Conservation (phyloP, 2,888 invertebrate genomes). For the Cancer borealis region DNA sequence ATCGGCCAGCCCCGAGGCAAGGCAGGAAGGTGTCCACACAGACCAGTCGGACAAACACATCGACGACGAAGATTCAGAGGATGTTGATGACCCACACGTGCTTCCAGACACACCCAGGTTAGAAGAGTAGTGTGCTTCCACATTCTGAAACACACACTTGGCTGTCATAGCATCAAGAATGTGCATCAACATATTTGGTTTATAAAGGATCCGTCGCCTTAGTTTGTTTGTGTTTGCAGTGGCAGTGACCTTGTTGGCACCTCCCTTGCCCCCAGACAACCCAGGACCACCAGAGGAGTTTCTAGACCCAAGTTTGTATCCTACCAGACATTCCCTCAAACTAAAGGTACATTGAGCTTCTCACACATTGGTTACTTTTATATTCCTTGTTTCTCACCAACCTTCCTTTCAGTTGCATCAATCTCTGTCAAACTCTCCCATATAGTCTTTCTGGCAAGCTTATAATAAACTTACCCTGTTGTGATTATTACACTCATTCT, state of each 20-base stretch:
- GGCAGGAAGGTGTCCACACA: neutral
- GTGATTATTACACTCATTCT: too few relatives aligned
- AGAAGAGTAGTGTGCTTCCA: neutral
- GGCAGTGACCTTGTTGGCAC: neutral
- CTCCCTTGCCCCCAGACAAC: neutral
- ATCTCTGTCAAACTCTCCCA: too few relatives aligned
- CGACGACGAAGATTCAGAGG: neutral
- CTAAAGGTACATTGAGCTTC: conserved; percentile 45
- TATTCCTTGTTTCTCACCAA: neutral
- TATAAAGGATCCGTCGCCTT: neutral
- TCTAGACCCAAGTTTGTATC: conserved; percentile 59
- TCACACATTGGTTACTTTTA: neutral
- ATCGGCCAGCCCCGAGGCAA: neutral
- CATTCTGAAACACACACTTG: neutral
- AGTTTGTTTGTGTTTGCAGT: neutral
- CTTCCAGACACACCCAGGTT: neutral
- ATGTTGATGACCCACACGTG: neutral
- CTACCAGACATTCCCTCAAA: conserved; percentile 50
- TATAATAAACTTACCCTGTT: too few relatives aligned
- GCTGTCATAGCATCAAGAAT: neutral
- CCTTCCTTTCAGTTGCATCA: too few relatives aligned
- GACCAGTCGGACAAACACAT: neutral
- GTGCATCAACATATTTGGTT: neutral
- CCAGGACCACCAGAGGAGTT: conserved; percentile 48
- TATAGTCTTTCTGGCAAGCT: too few relatives aligned